phyloP scores from a whole-genome alignment of 2,113 vertebrate species.

The Penelope pileata region DNA sequence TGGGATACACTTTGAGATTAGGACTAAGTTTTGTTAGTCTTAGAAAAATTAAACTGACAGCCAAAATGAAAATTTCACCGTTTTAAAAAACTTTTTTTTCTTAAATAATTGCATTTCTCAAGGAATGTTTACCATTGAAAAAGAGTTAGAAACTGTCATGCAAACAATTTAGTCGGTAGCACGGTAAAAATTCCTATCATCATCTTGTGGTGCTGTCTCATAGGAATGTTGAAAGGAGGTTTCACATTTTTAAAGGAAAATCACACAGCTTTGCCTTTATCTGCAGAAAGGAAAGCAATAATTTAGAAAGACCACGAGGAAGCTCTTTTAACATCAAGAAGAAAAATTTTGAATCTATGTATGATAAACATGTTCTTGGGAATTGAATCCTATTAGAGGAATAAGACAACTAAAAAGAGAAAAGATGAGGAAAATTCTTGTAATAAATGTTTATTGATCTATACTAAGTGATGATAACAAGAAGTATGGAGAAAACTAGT shows the following conservation, averaged over 20 bases:
- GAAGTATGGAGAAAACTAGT: neutral
- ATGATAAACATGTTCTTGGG: neutral
- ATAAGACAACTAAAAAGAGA: neutral
- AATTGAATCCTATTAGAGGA: conserved; percentile 3
- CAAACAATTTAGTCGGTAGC: neutral
- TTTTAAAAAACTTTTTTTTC: neutral
- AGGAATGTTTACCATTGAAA: neutral
- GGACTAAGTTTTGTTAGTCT: neutral
- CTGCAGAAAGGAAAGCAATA: neutral
- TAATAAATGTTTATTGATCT: neutral
- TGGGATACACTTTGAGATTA: neutral
- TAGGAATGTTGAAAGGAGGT: neutral
- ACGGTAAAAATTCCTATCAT: neutral
- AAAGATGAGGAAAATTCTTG: neutral
- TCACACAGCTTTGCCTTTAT: neutral
- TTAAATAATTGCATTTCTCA: neutral
- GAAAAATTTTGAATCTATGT: neutral
- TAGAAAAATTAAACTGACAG: neutral
- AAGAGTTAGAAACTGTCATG: neutral
- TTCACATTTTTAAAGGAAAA: conserved; percentile 16
- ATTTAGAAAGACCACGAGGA: neutral
- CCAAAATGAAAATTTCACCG: neutral
- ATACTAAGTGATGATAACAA: neutral
- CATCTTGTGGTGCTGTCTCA: neutral
- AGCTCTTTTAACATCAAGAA: conserved; percentile 9